Base-by-base conservation (phyloP, 1,140 invertebrate species). In the Cotesia typhae region DNA sequence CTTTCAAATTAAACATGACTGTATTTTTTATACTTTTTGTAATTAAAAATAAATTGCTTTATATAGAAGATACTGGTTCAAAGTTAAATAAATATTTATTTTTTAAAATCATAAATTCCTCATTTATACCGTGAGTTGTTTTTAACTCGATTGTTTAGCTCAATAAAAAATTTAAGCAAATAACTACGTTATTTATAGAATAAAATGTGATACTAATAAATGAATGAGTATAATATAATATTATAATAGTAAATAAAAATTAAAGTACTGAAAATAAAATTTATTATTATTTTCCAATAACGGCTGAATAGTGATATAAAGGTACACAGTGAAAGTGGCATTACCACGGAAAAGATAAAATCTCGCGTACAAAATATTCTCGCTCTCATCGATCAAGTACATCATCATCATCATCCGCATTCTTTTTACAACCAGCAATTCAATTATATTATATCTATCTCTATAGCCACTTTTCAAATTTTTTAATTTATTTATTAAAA, bases 1-100 rank as follows among this genome's bases (percentile, higher is more conserved):
- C 70, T 72, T 72, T 72, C 70, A 17, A 72, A 72, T 72, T 72
- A 67, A 52, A 55, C 64, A 51, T 20, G 37, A 66, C 41, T 66
- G 63, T 64, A 72, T 20, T 72, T 66, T 51, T 67, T 53, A 64
- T 28, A 57, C 17, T 28, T 28, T 28, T 28, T 28, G 37, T 20
- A 51, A 61, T 41, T 63, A 63, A 53, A 2, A 14, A 37, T 14
- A 41, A n/a, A 38, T n/a, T 14, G 5, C 4, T 9, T 9, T 47
- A 57, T 14, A 57, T 14, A 57, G 6, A 57, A 57, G 53, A 4
- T 57, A 57, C 53, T 17, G n/a, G 53, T 57, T 14, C 14, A 20
- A 57, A 14, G n/a, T 57, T 57, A 47, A 47, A 47, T 10, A 7
- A 47, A 47, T 47, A 47, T 47, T 47, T 7, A 3, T 47, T 47